A percentile compares a stretch with the other conserved stretches of the same genome.
Evolutionary conservation across 1,140 invertebrate genomes (phyloP).

Genomic region (Drosophila sturtevanti): DNA sequence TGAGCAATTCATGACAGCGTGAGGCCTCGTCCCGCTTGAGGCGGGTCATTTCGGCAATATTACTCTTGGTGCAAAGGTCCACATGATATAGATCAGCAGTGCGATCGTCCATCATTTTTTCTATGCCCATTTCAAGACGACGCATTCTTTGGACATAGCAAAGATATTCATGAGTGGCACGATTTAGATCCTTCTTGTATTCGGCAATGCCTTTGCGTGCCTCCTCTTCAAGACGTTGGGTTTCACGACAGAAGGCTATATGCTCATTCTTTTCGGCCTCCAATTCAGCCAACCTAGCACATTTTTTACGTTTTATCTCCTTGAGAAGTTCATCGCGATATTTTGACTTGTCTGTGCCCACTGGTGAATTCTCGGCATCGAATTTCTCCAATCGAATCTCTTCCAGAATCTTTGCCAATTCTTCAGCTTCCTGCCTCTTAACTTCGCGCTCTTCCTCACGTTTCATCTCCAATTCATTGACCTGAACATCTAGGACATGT

Average conservation of each 20-base stretch:
- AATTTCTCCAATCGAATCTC: constrained; percentile 72
- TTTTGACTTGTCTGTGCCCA: neutral
- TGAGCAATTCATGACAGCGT: constrained; percentile 50
- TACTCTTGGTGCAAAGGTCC: constrained; percentile 69
- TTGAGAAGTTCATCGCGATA: constrained; percentile 63
- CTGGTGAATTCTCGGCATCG: constrained; percentile 30
- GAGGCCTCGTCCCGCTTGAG: constrained; percentile 50
- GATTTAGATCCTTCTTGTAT: constrained; percentile 44
- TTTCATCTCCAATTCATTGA: constrained; percentile 51
- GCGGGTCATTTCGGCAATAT: constrained; percentile 39
- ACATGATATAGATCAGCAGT: constrained; percentile 64
- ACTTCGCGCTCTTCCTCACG: constrained; percentile 29
- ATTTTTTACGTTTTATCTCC: constrained; percentile 52
- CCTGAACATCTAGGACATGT: constrained; percentile 49
- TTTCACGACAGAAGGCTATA: constrained; percentile 50
- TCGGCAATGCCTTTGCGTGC: constrained; percentile 29
- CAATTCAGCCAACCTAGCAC: constrained; percentile 32
- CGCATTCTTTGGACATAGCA: constrained; percentile 64
- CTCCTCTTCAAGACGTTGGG: constrained; percentile 52
- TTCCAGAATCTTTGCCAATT: constrained; percentile 49
- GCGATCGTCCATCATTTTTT: constrained; percentile 66
- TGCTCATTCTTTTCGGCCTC: constrained; percentile 55
- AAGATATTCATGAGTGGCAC: constrained; percentile 68
- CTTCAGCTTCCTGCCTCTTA: constrained; percentile 43
- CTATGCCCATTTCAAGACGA: constrained; percentile 56